Base-by-base conservation (phyloP, 2,797 vertebrate species). In the Acanthopagrus latus region DNA sequence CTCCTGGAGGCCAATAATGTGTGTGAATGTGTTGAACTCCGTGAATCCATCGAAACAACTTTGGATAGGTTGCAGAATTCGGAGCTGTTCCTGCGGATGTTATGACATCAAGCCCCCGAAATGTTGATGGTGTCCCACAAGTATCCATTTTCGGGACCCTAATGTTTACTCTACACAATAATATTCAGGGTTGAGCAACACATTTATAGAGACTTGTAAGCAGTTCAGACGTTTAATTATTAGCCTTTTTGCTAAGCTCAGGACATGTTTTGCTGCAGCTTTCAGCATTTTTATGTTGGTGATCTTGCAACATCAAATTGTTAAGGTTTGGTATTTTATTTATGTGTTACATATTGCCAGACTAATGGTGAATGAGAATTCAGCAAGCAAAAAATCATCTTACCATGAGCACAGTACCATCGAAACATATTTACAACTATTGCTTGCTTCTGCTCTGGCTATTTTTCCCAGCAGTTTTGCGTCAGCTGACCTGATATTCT, bases 401-500 rank as follows among this genome's bases (percentile, higher is more conserved):
- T 27, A 14, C 57, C n/a, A 38, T 13, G 18, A 74, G 50, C 7
- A 38, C 1, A 38, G 20, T 16, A 7, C 6, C 1, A 60, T 44
- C 23, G 33, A 50, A 17, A 69, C 7, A 38, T 59, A 58, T 55
- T 27, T 25, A 33, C 7, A 7, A 33, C 33, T 33, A 52, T 70
- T 0, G 0, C 7, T 64, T 71, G 21, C 29, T 29, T 73, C 29
- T 59, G 7, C 11, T 14, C 12, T 48, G 8, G 25, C 27, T 47
- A 7, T 33, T 33, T 63, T 69, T 78, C 62, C 68, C 59, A 62
- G 38, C 33, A 44, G 57, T 59, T 82, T 71, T 29, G n/a, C 12
- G 48, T 23, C 29, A 66, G 41, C 41, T 52, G 71, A 80, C 23
- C 62, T 71, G 52, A 74, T 55, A 64, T 74, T 54, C 23, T 59